A percentile compares a stretch with the other conserved stretches of the same genome.
These are phyloP conservation scores for Colistium nudipinnis DNA, from an alignment of 2,113 vertebrate species.

Conservation along the genomic window DNA sequence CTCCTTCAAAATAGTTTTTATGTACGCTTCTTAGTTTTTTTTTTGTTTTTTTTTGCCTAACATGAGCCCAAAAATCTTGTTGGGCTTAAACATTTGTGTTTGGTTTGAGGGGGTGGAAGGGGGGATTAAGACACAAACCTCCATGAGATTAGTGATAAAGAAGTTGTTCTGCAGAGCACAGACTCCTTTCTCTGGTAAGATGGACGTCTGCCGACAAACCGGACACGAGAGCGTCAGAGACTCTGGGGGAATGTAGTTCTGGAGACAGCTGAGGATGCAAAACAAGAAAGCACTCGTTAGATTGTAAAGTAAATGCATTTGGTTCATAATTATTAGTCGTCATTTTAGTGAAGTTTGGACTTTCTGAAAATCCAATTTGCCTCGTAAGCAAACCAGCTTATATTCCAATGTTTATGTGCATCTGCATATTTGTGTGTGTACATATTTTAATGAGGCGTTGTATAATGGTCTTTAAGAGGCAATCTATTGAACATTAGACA, in stretches of 20 bases:
- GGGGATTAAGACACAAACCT: constrained; percentile 71
- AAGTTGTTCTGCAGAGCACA: constrained; percentile 94
- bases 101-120: background rate
- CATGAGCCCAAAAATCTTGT: background rate
- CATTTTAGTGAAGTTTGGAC: no score
- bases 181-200: constrained; percentile 93
- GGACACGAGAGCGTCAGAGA: constrained; percentile 93
- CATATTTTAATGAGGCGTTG: background rate
- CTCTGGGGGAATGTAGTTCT: constrained; percentile 94
- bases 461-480: background rate
- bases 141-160: constrained; percentile 98
- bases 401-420: no score
- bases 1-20: background rate
- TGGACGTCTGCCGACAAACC: constrained; percentile 94
- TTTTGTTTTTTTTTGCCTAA: background rate
- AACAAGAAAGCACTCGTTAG: background rate
- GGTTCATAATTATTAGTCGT: no score
- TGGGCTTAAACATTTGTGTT: background rate
- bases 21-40: background rate
- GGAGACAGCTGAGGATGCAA: constrained; percentile 84
- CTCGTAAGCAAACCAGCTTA: no score
- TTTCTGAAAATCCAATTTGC: no score
- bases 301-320: background rate
- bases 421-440: background rate
- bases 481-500: constrained; percentile 16